Evolutionary conservation across 2,888 invertebrate genomes (phyloP), one percentile per base, ranked within the genome.

Genomic region (Prenolepis imparis): DNA sequence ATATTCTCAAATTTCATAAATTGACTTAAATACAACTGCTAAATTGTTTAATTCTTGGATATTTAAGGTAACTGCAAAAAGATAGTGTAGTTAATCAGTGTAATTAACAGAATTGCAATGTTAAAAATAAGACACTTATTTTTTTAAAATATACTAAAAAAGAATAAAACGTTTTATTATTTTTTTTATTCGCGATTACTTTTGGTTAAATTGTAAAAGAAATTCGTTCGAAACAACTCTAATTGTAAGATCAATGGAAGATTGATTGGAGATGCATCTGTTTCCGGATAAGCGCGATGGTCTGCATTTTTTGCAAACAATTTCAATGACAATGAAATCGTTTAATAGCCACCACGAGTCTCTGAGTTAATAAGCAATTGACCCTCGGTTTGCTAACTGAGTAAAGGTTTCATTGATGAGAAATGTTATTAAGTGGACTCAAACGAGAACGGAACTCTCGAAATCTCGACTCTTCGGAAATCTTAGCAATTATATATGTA

Each of bases 361-460:
- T 81, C 86, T 88, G 92, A 93, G 92, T 93, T 94, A 94, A 94
- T 92, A 92, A 94, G 92, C 93, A 94, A 94, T 94, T 94, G 93
- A 94, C 93, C 93, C 93, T 92, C 91, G 93, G 90, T 39, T 67
- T 55, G 39, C 92, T 91, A 88, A 85, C 82, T 86, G 90, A 91
- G 89, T 91, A 93, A 91, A 92, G 91, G 91, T 91, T 92, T 90
- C 83, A 83, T 86, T 84, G 87, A 63, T 55, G 89, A 83, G 44
- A 9, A 73, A 64, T 44, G 24, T 59, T 52, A 75, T 83, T 86
- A 57, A 64, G 36, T 59, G 68, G 64, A 82, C 67, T 83, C 39
- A 18, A 63, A 36, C 36, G 12, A 9, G 21, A 57, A 11, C 28
- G 15, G 0, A 41, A 61, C n/a, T 64, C 28, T 74, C 41, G 52